A percentile compares a stretch with the other conserved stretches of the same genome.
Conservation (phyloP, 2,113 vertebrate genomes). For the Burhinus oedicnemus region DNA sequence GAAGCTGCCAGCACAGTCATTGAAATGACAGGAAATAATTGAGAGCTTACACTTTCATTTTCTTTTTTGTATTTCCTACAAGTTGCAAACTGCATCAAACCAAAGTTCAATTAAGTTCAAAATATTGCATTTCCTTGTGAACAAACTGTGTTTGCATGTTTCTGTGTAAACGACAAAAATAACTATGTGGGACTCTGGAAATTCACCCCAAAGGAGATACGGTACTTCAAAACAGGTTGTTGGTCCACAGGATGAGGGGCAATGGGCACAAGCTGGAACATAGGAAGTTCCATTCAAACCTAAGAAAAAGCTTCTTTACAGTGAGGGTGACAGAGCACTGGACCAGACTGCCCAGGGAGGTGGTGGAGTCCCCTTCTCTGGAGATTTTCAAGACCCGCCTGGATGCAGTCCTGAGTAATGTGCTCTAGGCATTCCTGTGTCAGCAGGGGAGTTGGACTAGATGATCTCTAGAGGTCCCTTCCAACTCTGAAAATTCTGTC, state of each 20-base stretch:
- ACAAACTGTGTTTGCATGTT: not conserved
- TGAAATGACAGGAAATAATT: not conserved
- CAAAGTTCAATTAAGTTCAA: not conserved
- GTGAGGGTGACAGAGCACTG: too few relatives aligned
- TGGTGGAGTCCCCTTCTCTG: too few relatives aligned
- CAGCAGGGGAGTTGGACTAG: too few relatives aligned
- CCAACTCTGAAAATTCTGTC: too few relatives aligned
- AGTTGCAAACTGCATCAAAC: not conserved
- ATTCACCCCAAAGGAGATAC: not conserved
- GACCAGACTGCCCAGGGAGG: too few relatives aligned
- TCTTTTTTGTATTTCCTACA: not conserved
- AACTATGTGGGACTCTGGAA: not conserved
- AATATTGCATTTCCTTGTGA: not conserved
- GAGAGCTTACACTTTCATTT: not conserved
- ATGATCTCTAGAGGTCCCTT: too few relatives aligned
- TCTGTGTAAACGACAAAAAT: not conserved
- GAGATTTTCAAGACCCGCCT: too few relatives aligned
- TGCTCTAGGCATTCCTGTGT: too few relatives aligned
- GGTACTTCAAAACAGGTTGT: not conserved
- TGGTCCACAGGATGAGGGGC: not conserved
- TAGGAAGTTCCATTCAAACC: too few relatives aligned
- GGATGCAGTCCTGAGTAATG: too few relatives aligned
- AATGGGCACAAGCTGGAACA: too few relatives aligned
- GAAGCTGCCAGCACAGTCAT: not conserved
- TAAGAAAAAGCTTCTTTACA: too few relatives aligned